phyloP scores from a whole-genome alignment of 2,888 invertebrate species.

The Eilema caniola region DNA sequence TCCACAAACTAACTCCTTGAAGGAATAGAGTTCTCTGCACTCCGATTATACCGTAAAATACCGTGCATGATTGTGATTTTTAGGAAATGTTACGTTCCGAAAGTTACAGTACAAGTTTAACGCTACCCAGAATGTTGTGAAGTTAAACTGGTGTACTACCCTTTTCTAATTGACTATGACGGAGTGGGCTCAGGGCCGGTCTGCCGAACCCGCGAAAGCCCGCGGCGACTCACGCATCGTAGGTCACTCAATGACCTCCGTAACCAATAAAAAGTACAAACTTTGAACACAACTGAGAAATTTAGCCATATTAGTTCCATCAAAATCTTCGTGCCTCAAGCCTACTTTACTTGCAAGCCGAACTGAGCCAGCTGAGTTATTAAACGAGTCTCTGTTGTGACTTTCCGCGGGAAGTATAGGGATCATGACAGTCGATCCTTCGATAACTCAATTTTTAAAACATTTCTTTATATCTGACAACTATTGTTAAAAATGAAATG shows the following conservation, averaged over 20 bases:
- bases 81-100: background rate
- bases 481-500: conserved; percentile 25
- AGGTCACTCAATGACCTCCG: too few relatives aligned
- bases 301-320: too few relatives aligned
- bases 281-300: too few relatives aligned
- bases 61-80: background rate
- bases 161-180: too few relatives aligned
- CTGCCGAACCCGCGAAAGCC: too few relatives aligned
- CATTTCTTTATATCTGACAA: conserved; percentile 5
- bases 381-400: too few relatives aligned
- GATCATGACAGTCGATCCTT: background rate
- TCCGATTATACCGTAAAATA: background rate
- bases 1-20: background rate
- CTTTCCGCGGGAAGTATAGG: background rate
- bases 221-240: too few relatives aligned
- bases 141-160: background rate
- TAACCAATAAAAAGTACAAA: too few relatives aligned
- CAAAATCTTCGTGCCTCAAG: too few relatives aligned
- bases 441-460: background rate
- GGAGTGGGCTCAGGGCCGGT: too few relatives aligned
- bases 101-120: background rate
- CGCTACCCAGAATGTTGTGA: background rate
- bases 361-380: too few relatives aligned
- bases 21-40: conserved; percentile 1
- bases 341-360: too few relatives aligned